Evolutionary conservation across 2,888 invertebrate species (phyloP), one percentile per base, ranked within the genome.

Genomic region (Crocallis elinguaria): DNA sequence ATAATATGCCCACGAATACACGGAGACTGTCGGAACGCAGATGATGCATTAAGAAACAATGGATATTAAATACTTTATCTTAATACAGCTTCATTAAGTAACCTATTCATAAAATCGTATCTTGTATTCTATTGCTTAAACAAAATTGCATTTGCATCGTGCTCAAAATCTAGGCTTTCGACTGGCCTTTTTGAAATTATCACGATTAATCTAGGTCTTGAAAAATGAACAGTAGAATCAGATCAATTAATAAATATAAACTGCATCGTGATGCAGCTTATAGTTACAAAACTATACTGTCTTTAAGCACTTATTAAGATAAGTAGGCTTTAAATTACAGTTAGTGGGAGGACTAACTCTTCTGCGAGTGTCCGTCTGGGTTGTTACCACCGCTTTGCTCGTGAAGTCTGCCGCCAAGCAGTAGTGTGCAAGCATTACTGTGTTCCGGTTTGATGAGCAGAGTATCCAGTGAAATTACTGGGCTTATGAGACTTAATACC

Each of bases 181-280:
- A 30, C 57, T 51, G 49, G 35, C 60, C 60, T 62, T 56, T 53
- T 0, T 43, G 19, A 45, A 43, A 39, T 41, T 17, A 61, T 57
- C 57, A 57, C 55, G 57, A 50, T 17, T 39, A 38, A 46, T 52
- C 30, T 55, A 43, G 25, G 29, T 33, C 33, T 57, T 51, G n/a
- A 44, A 36, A 36, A 44, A 13, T 17, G 32, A 50, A 35, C 35
- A 41, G 45, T 45, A 35, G 33, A 45, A 39, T 44, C 13, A 16
- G 33, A 45, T 9, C 42, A 49, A 42, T 42, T 33, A 39, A 13
- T 41, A 36, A 33, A 43, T 43, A 49, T 37, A 9, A 12, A 38
- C 44, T 50, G 19, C 37, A n/a, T n/a, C 3, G 23, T 32, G 13
- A 38, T 17, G 21, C 37, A 30, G 30, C 16, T 43, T 49, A 14